phyloP scores from a whole-genome alignment of 2,113 vertebrate genomes.

The Poeciliopsis prolifica region DNA sequence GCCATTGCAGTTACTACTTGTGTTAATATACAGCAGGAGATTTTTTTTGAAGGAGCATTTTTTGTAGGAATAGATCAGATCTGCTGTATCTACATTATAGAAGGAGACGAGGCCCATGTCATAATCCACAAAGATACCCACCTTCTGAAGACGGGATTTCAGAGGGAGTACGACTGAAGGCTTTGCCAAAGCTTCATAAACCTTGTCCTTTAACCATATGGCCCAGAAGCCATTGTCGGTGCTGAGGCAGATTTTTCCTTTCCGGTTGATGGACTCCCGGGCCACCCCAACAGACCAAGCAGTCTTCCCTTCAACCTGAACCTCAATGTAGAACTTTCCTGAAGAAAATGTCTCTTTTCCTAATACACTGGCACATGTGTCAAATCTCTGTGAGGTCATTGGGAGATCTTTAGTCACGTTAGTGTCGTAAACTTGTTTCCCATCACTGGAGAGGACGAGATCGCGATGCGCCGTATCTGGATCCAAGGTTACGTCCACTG shows the following conservation, averaged over 20 bases:
- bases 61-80: conserved; percentile 1
- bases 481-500: conserved; percentile 25
- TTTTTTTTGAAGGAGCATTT: conserved; percentile 15
- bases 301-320: conserved; percentile 18
- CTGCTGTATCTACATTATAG: conserved; percentile 5
- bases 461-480: conserved; percentile 2
- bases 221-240: conserved; percentile 4
- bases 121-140: conserved; percentile 34
- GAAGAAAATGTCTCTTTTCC: conserved; percentile 14
- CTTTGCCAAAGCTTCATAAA: neutral
- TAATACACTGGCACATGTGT: neutral
- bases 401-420: conserved; percentile 5
- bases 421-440: neutral
- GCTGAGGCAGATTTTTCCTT: neutral
- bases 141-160: neutral
- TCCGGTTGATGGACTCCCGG: neutral
- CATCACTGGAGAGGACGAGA: conserved; percentile 4
- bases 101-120: conserved; percentile 14
- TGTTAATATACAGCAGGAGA: conserved; percentile 14
- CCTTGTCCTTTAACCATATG: neutral
- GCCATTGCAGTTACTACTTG: neutral
- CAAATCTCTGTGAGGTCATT: conserved; percentile 13
- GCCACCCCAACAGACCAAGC: conserved; percentile 8
- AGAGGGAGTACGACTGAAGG: neutral
- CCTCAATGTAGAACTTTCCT: conserved; percentile 27